Evolutionary conservation across 2,888 invertebrate genomes (phyloP).

Genomic region (Drosophila helvetica): DNA sequence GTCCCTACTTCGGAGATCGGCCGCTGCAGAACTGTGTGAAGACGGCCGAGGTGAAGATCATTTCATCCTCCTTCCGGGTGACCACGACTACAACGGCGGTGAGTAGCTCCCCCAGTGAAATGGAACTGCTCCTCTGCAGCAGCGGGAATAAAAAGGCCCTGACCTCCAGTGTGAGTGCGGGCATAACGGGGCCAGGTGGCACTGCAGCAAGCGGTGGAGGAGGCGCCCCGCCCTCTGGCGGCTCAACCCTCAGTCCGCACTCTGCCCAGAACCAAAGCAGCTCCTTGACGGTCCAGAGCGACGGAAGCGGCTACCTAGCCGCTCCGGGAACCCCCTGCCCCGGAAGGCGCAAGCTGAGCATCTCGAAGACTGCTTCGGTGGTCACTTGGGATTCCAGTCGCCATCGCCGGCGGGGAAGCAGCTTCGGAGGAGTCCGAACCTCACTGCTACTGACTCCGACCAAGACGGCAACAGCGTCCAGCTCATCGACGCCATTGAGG

Average conservation of each 20-base stretch:
- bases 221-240: conserved; percentile 74
- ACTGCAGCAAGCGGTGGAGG: conserved; percentile 43
- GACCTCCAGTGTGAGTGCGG: conserved; percentile 85
- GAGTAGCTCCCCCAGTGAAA: conserved; percentile 67
- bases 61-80: conserved; percentile 80
- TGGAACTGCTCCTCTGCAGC: conserved; percentile 67
- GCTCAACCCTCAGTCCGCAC: conserved; percentile 68
- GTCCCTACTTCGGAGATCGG: conserved; percentile 91
- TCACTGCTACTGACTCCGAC: conserved; percentile 86
- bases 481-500: conserved; percentile 84
- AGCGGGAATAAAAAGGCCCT: conserved; percentile 72
- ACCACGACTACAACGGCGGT: conserved; percentile 77
- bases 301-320: conserved; percentile 79
- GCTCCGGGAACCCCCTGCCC: conserved; percentile 82
- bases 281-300: conserved; percentile 67
- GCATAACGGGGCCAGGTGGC: conserved; percentile 59
- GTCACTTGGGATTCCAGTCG: conserved; percentile 90
- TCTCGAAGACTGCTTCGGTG: conserved; percentile 85
- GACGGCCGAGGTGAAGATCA: conserved; percentile 85
- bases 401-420: conserved; percentile 88
- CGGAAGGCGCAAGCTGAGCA: conserved; percentile 84
- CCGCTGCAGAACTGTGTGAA: conserved; percentile 84
- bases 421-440: conserved; percentile 88
- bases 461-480: conserved; percentile 69
- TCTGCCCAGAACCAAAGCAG: conserved; percentile 55